Conservation (phyloP, 2,113 vertebrate genomes). For the Rhinolophus ferrumequinum region DNA sequence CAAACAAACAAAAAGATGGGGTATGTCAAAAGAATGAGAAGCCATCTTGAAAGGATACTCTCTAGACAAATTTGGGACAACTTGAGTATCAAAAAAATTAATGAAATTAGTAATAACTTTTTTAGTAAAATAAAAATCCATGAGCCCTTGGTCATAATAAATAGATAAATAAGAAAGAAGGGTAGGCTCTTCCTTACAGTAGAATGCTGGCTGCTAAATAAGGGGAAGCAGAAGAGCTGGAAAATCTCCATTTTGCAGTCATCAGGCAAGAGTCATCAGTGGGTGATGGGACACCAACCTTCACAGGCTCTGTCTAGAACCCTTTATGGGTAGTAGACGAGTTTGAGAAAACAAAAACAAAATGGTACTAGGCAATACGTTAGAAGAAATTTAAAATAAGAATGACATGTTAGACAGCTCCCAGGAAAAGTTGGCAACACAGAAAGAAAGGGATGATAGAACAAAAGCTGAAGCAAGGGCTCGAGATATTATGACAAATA, state of each 20-base stretch:
- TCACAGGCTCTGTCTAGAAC: conserved; percentile 8
- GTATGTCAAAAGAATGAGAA: not conserved
- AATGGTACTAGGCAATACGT: not conserved
- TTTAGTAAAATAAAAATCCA: conserved; percentile 10
- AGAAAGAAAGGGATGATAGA: not conserved
- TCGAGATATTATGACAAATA: not conserved
- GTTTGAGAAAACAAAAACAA: conserved; percentile 30
- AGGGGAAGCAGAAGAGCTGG: not conserved
- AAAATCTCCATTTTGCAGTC: not conserved
- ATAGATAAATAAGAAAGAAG: not conserved
- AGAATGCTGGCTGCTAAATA: not conserved
- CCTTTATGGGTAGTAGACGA: not conserved
- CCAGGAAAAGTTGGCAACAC: not conserved
- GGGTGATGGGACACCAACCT: not conserved
- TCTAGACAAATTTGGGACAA: not conserved
- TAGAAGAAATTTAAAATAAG: not conserved
- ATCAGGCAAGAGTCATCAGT: not conserved
- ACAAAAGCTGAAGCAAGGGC: not conserved
- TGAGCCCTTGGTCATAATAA: not conserved
- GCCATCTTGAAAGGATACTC: not conserved
- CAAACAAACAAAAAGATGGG: not conserved
- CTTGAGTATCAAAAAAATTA: not conserved
- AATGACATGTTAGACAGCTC: not conserved
- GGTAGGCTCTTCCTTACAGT: not conserved
- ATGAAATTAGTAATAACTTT: not conserved